A percentile compares a stretch with the other conserved stretches of the same genome.
These are phyloP conservation scores for Antedon mediterranea DNA, from an alignment of 53 echinoderm and acorn worm species.

Conservation along the genomic window DNA sequence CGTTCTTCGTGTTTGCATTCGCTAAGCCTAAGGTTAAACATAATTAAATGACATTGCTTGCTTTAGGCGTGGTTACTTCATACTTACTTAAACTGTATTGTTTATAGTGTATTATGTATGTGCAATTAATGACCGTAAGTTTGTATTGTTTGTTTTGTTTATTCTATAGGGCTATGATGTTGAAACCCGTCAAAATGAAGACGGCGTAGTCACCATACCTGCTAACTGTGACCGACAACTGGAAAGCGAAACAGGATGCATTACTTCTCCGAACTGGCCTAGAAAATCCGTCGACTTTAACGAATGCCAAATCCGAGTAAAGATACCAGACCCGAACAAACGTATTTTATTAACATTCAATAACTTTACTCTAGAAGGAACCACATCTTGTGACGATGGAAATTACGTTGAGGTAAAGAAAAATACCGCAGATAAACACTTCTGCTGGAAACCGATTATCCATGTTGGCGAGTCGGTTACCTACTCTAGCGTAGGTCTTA, in stretches of 20 bases:
- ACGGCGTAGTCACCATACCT: background rate
- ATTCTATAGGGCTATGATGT: background rate
- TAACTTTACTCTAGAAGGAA: constrained; percentile 22
- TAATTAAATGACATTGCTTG: too few species aligned
- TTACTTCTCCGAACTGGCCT: constrained; percentile 51
- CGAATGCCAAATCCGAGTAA: constrained; percentile 19
- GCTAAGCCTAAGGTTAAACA: background rate
- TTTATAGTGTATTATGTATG: too few species aligned
- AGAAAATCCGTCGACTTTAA: constrained; percentile 20
- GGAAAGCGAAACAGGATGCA: constrained; percentile 12
- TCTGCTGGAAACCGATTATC: too few species aligned
- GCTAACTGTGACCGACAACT: constrained; percentile 21
- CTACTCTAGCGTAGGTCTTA: too few species aligned
- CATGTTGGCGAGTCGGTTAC: too few species aligned
- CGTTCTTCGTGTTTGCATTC: background rate
- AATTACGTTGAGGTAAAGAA: constrained; percentile 32
- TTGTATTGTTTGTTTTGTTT: too few species aligned
- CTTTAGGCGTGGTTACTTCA: too few species aligned
- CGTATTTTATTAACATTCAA: constrained; percentile 21
- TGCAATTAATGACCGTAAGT: too few species aligned
- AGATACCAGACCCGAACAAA: constrained; percentile 5
- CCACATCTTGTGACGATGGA: constrained; percentile 3
- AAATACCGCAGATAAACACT: too few species aligned
- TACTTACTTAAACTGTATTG: too few species aligned
- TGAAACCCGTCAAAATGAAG: background rate